Conservation (phyloP, 2,888 invertebrate genomes). For the Drosophila histrio region DNA sequence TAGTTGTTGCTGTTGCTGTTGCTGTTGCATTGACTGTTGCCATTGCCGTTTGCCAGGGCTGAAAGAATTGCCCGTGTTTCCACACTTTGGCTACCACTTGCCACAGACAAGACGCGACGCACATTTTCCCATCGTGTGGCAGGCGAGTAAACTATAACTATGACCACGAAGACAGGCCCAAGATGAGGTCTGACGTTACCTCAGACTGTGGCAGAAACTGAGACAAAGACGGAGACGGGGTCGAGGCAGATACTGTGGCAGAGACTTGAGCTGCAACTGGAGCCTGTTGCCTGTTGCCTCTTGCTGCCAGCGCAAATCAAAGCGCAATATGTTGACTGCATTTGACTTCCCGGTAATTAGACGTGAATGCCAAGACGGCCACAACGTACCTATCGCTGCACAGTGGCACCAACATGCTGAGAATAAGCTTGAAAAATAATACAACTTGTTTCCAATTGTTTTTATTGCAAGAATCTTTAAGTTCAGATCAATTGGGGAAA, state of each 20-base stretch:
- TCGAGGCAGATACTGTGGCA: conserved; percentile 3
- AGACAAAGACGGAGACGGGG: background rate
- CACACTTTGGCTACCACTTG: conserved; percentile 76
- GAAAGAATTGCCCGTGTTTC: conserved; percentile 69
- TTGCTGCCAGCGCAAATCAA: conserved; percentile 75
- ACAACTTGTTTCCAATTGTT: background rate
- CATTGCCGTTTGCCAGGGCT: conserved; percentile 4
- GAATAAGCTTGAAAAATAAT: background rate
- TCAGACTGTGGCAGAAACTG: background rate
- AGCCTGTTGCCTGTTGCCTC: conserved; percentile 16
- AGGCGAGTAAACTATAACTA: conserved; percentile 73
- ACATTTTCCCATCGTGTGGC: conserved; percentile 75
- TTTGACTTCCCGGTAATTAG: conserved; percentile 81
- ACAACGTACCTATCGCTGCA: conserved; percentile 18
- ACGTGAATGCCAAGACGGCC: conserved; percentile 67
- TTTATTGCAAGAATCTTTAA: too few species aligned
- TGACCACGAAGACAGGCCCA: conserved; percentile 51
- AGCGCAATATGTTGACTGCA: conserved; percentile 80
- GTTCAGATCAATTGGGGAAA: too few species aligned
- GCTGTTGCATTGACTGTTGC: background rate
- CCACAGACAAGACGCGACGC: conserved; percentile 50
- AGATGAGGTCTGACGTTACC: conserved; percentile 15
- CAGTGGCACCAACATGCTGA: conserved; percentile 21
- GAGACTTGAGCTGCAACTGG: conserved; percentile 17
- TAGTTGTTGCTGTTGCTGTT: background rate